phyloP scores from a whole-genome alignment of 2,113 vertebrate species.

The Meriones unguiculatus region DNA sequence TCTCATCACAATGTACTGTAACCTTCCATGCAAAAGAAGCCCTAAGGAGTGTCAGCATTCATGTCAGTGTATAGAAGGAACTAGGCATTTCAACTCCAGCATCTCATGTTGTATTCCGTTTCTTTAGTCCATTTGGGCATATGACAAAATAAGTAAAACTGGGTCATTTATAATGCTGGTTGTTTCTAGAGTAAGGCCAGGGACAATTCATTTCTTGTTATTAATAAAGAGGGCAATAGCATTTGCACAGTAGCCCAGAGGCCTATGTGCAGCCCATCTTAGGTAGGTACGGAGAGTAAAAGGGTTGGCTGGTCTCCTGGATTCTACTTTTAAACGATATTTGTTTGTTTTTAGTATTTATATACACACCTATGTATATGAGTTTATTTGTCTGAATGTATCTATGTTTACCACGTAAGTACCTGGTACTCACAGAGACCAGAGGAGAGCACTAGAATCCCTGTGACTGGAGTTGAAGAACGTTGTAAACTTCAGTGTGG shows the following conservation, averaged over 20 bases:
- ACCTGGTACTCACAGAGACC: background rate
- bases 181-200: background rate
- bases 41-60: background rate
- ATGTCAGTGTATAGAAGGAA: background rate
- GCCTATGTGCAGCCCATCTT: background rate
- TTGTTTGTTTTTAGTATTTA: background rate
- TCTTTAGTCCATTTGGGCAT: background rate
- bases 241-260: background rate
- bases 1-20: background rate
- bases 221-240: background rate
- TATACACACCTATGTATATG: background rate
- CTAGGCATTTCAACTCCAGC: background rate
- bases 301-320: background rate
- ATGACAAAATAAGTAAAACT: background rate
- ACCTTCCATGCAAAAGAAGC: background rate
- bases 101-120: background rate
- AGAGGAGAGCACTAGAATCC: background rate
- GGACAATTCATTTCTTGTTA: background rate
- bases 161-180: background rate
- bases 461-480: background rate
- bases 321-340: background rate
- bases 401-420: background rate
- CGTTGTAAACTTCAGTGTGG: background rate
- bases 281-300: background rate
- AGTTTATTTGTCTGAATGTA: background rate